These are phyloP conservation scores for Thalpophila matura DNA, from an alignment of 2,888 invertebrate genomes.

Conservation along the genomic window DNA sequence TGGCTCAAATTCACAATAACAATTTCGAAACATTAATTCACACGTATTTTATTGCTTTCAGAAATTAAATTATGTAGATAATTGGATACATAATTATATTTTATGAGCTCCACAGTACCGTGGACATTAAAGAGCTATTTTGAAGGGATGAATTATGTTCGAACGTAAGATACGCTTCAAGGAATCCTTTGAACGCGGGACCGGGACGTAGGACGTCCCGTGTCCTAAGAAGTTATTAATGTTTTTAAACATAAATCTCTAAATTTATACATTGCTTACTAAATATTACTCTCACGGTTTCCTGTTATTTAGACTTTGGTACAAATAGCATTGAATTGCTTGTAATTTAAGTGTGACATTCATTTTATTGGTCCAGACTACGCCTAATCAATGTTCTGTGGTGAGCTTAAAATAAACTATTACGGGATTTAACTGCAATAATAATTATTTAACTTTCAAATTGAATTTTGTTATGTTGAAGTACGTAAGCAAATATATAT, in stretches of 20 bases:
- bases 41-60: conserved; percentile 27
- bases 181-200: conserved; percentile 57
- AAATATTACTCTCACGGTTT: conserved; percentile 49
- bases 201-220: conserved; percentile 37
- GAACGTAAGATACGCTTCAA: conserved; percentile 43
- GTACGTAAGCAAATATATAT: conserved; percentile 11
- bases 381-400: conserved; percentile 13
- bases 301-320: conserved; percentile 54
- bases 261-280: conserved; percentile 31
- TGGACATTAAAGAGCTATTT: conserved; percentile 48
- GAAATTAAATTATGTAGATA: conserved; percentile 45
- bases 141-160: conserved; percentile 48
- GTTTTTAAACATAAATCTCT: conserved; percentile 35
- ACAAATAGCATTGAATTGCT: conserved; percentile 28
- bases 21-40: conserved; percentile 39
- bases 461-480: conserved; percentile 6
- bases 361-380: conserved; percentile 21
- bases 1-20: conserved; percentile 42
- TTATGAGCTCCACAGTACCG: conserved; percentile 39
- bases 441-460: background rate
- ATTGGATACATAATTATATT: conserved; percentile 42
- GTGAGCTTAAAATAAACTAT: conserved; percentile 26
- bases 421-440: conserved; percentile 3
- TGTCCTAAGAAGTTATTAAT: conserved; percentile 37
- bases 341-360: conserved; percentile 17